Base-by-base conservation (phyloP, 2,888 invertebrate species). In the Eristalis tenax region DNA sequence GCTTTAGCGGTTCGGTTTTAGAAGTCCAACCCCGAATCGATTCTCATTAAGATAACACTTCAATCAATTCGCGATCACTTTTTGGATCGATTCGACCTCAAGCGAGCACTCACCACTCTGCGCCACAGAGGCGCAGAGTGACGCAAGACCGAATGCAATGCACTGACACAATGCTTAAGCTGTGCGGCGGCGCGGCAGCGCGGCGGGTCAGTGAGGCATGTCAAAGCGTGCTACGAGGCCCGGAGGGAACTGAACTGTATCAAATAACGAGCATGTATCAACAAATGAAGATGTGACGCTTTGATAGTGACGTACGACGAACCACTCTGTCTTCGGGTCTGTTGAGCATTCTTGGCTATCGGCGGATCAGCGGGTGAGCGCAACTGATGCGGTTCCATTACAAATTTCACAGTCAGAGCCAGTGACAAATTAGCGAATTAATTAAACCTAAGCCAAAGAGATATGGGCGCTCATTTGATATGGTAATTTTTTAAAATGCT, bases 361-460 rank as follows among this genome's bases (percentile, higher is more conserved):
- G 50, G 38, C 38, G 26, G 71, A 84, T 84, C 80, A 74, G 79
- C 61, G 38, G 57, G 23, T 64, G 61, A 38, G 70, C 43, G 23
- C 61, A 66, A 73, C 65, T 50, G 70, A 79, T 40, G 65, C 61
- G 69, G 75, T 71, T 76, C 70, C 65, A 63, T 76, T 84, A 76
- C 50, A 75, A 80, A 84, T 84, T 84, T 80, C 80, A 84, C 84
- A 76, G 76, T 80, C 71, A 66, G 71, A 76, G 40, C 22, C 61
- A 76, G 64, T 80, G 84, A 84, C 84, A 84, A 84, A 84, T 84
- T 84, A 80, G 80, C 84, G 65, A 80, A 80, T 84, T 84, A 84
- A 84, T 84, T 76, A 71, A 64, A 76, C 80, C 63, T 28, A 71
- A 59, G 23, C 70, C 65, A 63, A n/a, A 32, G 59, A 61, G 59